These are phyloP conservation scores for Syritta pipiens DNA, from an alignment of 2,888 invertebrate genomes.

Conservation along the genomic window DNA sequence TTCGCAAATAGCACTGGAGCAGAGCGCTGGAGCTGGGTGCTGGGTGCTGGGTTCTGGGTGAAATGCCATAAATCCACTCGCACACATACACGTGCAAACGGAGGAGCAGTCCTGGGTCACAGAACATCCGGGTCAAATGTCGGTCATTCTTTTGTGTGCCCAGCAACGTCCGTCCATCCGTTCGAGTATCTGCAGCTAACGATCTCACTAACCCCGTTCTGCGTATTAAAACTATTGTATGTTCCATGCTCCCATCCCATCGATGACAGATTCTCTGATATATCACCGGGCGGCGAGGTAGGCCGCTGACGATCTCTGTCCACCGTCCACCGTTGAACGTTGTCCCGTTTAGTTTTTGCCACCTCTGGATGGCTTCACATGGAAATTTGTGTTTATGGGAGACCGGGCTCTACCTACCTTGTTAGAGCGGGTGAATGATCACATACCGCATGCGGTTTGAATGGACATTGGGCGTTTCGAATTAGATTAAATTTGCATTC, in stretches of 20 bases:
- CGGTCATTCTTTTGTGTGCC: conserved; percentile 6
- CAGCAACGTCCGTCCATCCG: not conserved
- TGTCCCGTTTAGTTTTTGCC: conserved; percentile 56
- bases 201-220: conserved; percentile 20
- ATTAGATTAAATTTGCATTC: conserved; percentile 70
- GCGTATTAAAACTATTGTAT: conserved; percentile 21
- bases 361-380: conserved; percentile 56
- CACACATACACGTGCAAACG: not conserved
- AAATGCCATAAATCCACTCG: conserved; percentile 53
- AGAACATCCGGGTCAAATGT: conserved; percentile 62
- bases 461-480: conserved; percentile 69
- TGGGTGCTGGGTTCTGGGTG: too few relatives aligned
- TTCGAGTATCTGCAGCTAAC: not conserved
- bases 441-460: conserved; percentile 68
- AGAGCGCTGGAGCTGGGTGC: conserved; percentile 11
- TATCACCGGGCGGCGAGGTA: conserved; percentile 34
- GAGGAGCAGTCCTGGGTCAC: conserved; percentile 36
- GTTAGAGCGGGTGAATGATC: conserved; percentile 69
- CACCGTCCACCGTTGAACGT: not conserved
- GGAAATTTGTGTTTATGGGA: conserved; percentile 59
- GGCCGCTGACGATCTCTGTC: conserved; percentile 14
- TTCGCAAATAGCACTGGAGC: conserved; percentile 46
- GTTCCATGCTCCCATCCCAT: not conserved
- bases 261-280: conserved; percentile 56
- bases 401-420: conserved; percentile 45